phyloP scores from a whole-genome alignment of 2,113 vertebrate genomes.

The Trematomus loennbergii region DNA sequence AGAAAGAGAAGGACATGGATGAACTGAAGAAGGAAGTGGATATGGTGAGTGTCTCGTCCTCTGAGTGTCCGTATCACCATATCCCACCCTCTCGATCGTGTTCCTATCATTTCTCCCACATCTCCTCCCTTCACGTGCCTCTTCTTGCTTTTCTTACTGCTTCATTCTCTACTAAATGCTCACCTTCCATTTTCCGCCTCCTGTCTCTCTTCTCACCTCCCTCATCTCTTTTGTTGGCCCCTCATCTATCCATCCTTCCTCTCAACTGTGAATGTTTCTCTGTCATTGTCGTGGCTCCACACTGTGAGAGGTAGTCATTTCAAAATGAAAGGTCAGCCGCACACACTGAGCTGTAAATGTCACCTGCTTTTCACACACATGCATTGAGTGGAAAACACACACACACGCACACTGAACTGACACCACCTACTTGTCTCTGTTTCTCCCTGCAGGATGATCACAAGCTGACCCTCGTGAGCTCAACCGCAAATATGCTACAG shows the following conservation, averaged over 20 bases:
- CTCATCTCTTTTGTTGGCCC: neutral
- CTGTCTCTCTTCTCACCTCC: neutral
- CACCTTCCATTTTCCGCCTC: neutral
- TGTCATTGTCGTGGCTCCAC: neutral
- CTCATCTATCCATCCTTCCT: neutral
- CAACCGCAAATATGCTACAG: constrained; percentile 94
- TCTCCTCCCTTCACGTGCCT: neutral
- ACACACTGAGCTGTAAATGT: constrained; percentile 50
- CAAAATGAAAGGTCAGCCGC: constrained; percentile 46
- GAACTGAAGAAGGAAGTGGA: constrained; percentile 97
- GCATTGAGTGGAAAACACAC: neutral
- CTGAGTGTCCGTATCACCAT: neutral
- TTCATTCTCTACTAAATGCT: neutral
- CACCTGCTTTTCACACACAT: neutral
- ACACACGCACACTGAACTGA: constrained; percentile 32
- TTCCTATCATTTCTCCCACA: neutral
- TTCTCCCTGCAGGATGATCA: constrained; percentile 91
- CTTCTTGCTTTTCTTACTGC: neutral
- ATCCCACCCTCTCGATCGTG: neutral
- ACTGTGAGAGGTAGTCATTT: constrained; percentile 8
- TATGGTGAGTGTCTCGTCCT: constrained; percentile 80
- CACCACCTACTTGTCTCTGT: constrained; percentile 20
- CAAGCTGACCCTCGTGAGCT: constrained; percentile 95
- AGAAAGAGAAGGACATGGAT: constrained; percentile 93
- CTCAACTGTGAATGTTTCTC: neutral